Base-by-base conservation (phyloP, 2,113 vertebrate species). In the Spea multiplicata region DNA sequence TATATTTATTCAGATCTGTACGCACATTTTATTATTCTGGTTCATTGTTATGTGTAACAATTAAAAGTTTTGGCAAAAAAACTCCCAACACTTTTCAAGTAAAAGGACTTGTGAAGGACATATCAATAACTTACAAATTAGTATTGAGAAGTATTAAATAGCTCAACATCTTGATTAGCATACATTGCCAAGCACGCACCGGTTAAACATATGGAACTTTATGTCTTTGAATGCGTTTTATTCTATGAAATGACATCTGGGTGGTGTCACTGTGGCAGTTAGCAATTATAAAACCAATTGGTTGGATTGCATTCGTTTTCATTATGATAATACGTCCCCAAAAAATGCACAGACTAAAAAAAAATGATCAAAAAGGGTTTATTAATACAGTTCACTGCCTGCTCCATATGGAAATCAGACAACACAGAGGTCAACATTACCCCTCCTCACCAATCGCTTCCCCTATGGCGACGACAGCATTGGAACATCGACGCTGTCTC, bases 201-300 rank as follows among this genome's bases (percentile, higher is more conserved):
- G 57, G 71, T 61, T 68, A 80, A 80, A 57, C 78, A 73, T 80
- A 80, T 68, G 71, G 78, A 74, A 71, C 78, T 80, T 80, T 79
- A 79, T 73, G 30, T 73, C 70, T 72, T 50, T 12, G n/a, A 73
- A 79, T 73, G 70, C 55, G 49, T 62, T 74, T 53, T 17, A 49
- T 80, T 74, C 52, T 47, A 80, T 80, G 73, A 74, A 80, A 74
- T 67, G 52, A 80, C 71, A 80, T 80, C 71, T 80, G 71, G 78
- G 78, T 59, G 71, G 78, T 74, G 78, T 73, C 77, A 80, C 78
- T 17, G 70, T 73, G 78, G 71, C 71, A 80, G 78, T 68, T 74
- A 74, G 64, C 78, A 80, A 80, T 80, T 80, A 80, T 74, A 74
- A 74, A 80, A 74, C 71, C 71, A 80, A 80, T 80, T 68, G 78